phyloP scores from a whole-genome alignment of 1,140 invertebrate genomes.

The Zophobas morio region DNA sequence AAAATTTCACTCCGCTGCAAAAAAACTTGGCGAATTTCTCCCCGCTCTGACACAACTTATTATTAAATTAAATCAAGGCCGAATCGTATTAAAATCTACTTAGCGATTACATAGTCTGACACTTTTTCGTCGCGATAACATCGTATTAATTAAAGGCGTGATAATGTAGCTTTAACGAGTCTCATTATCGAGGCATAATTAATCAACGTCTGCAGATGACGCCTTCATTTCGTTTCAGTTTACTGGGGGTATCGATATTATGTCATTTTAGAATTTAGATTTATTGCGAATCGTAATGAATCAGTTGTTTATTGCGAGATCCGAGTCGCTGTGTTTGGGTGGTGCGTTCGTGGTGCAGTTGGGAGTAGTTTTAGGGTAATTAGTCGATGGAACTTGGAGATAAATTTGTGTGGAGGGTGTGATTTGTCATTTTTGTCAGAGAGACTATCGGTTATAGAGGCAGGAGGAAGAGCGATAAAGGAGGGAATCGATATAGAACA shows the following conservation, averaged over 20 bases:
- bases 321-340: neutral
- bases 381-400: conserved; percentile 29
- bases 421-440: too few species aligned
- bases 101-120: conserved; percentile 41
- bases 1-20: neutral
- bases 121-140: conserved; percentile 49
- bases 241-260: conserved; percentile 53
- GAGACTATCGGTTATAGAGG: too few species aligned
- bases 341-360: neutral
- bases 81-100: conserved; percentile 34
- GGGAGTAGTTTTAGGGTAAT: conserved; percentile 25
- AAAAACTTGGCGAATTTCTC: neutral
- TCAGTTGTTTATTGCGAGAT: conserved; percentile 37
- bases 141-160: conserved; percentile 59
- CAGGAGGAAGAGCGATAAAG: too few species aligned
- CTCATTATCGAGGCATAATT: conserved; percentile 59
- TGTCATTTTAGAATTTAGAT: conserved; percentile 53
- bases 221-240: conserved; percentile 54
- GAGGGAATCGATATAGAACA: too few species aligned
- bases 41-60: neutral
- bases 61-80: neutral
- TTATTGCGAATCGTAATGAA: conserved; percentile 49
- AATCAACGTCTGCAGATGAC: conserved; percentile 60
- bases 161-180: conserved; percentile 62
- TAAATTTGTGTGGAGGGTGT: conserved; percentile 7